phyloP scores from a whole-genome alignment of 2,888 invertebrate genomes.

The Drosophila nigritarsus region DNA sequence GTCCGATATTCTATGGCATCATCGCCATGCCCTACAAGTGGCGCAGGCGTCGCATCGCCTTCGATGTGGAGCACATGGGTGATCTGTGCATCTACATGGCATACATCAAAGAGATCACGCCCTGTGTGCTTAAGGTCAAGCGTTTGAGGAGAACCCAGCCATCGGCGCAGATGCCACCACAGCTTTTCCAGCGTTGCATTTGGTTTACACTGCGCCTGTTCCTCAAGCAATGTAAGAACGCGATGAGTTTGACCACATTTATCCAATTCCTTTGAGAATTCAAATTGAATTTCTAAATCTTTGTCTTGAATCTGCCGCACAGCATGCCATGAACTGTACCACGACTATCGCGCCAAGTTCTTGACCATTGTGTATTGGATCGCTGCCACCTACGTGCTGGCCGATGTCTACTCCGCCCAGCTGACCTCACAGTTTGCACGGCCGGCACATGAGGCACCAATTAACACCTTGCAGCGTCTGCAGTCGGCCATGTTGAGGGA shows the following conservation, averaged over 20 bases:
- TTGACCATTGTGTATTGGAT: slow-evolving; percentile 90
- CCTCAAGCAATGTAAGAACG: slow-evolving; percentile 88
- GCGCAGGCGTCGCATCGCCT: slow-evolving; percentile 35
- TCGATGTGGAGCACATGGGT: slow-evolving; percentile 58
- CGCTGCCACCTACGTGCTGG: slow-evolving; percentile 91
- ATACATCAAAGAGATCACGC: slow-evolving; percentile 83
- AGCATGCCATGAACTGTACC: slow-evolving; percentile 86
- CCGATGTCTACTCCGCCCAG: slow-evolving; percentile 92
- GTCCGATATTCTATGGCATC: slow-evolving; percentile 89
- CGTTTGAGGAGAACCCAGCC: slow-evolving; percentile 50
- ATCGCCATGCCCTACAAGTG: slow-evolving; percentile 87
- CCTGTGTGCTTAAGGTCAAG: slow-evolving; percentile 47
- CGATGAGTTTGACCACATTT: not conserved
- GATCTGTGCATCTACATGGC: slow-evolving; percentile 67
- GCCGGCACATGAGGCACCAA: slow-evolving; percentile 90
- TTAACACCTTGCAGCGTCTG: slow-evolving; percentile 88
- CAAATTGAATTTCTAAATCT: not conserved
- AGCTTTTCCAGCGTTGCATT: slow-evolving; percentile 87
- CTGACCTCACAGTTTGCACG: slow-evolving; percentile 90
- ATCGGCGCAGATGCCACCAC: slow-evolving; percentile 64
- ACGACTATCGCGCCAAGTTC: slow-evolving; percentile 89
- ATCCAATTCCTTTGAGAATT: not conserved
- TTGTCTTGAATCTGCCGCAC: not conserved
- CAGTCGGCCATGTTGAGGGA: slow-evolving; percentile 88
- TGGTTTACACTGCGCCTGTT: slow-evolving; percentile 91